Conservation (phyloP, 2,797 vertebrate genomes). For the Pogonophryne albipinna region DNA sequence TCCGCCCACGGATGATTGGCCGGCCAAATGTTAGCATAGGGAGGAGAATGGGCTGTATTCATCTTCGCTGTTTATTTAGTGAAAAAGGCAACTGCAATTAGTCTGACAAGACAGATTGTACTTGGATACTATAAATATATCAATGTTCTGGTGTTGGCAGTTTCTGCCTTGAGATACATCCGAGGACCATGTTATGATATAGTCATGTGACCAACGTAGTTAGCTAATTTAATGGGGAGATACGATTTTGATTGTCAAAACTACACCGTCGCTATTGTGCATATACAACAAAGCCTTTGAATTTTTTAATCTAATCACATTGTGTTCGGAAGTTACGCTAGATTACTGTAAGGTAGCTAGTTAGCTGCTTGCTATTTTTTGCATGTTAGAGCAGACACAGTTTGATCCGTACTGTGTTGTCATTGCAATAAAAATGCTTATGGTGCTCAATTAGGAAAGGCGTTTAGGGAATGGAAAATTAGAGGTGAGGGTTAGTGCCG, state of each 20-base stretch:
- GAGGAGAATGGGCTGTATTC: constrained; percentile 19
- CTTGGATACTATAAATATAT: constrained; percentile 1
- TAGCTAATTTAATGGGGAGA: background rate
- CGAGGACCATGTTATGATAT: too few species aligned
- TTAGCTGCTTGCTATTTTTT: background rate
- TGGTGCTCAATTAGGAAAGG: background rate
- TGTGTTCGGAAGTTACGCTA: too few species aligned
- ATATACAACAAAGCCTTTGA: too few species aligned
- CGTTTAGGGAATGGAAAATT: background rate
- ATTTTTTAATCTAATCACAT: too few species aligned
- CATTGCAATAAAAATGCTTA: background rate
- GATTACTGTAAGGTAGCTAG: background rate
- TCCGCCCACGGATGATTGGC: constrained; percentile 32
- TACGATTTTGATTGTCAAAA: too few species aligned
- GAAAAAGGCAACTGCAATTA: constrained; percentile 31
- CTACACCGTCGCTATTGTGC: too few species aligned
- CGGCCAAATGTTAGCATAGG: constrained; percentile 38
- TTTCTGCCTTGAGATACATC: background rate
- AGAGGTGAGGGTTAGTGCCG: background rate
- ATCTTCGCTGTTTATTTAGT: constrained; percentile 15
- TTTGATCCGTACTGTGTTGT: background rate
- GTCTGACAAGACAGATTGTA: constrained; percentile 25
- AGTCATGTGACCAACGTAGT: background rate
- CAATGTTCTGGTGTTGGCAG: constrained; percentile 2
- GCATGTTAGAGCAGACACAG: background rate